These are phyloP conservation scores for Bursaphelenchus mucronatus DNA, from an alignment of 1,140 invertebrate genomes.

Conservation along the genomic window DNA sequence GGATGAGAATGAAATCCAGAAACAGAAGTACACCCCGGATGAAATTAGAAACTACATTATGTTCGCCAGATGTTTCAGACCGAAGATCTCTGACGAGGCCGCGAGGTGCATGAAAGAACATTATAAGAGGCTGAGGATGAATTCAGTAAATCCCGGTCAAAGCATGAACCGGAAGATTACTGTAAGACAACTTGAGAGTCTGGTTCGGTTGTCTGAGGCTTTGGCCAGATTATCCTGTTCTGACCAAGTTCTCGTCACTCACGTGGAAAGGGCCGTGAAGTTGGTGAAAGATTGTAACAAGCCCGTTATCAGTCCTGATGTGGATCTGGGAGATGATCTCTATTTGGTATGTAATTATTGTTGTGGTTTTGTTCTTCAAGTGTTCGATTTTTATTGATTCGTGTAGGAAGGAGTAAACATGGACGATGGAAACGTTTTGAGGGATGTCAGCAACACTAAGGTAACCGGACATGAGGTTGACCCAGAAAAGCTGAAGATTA, in stretches of 20 bases:
- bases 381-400: constrained; percentile 27
- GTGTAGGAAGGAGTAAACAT: constrained; percentile 62
- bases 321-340: constrained; percentile 78
- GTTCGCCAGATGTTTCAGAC: constrained; percentile 93
- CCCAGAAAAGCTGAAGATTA: constrained; percentile 73
- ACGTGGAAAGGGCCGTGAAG: constrained; percentile 88
- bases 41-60: constrained; percentile 89
- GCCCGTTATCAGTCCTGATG: constrained; percentile 91
- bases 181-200: constrained; percentile 95
- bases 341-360: constrained; percentile 2
- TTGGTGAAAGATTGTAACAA: constrained; percentile 97
- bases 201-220: constrained; percentile 90
- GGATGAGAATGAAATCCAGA: constrained; percentile 73
- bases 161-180: constrained; percentile 81
- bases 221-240: constrained; percentile 91
- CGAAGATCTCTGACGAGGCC: constrained; percentile 74
- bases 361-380: constrained; percentile 21
- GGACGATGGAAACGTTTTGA: background rate
- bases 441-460: constrained; percentile 19
- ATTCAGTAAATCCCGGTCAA: constrained; percentile 65
- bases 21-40: constrained; percentile 73
- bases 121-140: constrained; percentile 76
- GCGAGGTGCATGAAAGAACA: constrained; percentile 78
- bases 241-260: constrained; percentile 66
- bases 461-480: constrained; percentile 28